phyloP scores from a whole-genome alignment of 92 coral and sea anemone genomes.

The Umimayanthus kanabou region DNA sequence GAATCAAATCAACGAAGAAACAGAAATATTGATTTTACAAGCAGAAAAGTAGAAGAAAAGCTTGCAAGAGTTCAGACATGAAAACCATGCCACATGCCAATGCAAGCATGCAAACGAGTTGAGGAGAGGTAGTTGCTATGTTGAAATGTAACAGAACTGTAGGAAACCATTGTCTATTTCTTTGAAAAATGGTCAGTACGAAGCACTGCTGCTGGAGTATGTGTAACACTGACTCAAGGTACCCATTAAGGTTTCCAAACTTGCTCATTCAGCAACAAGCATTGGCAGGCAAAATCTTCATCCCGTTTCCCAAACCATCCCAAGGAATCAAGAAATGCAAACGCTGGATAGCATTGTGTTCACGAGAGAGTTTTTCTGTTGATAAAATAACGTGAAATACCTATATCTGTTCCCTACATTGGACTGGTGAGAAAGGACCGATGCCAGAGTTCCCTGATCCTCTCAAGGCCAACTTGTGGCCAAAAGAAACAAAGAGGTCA shows the following conservation, averaged over 20 bases:
- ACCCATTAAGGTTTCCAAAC: no score
- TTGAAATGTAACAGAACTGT: background rate
- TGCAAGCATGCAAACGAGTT: no score
- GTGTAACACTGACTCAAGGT: constrained; percentile 56
- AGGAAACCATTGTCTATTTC: background rate
- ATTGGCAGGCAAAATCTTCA: constrained; percentile 54
- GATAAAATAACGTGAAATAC: constrained; percentile 50
- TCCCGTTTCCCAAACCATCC: constrained; percentile 65
- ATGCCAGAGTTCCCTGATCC: constrained; percentile 55
- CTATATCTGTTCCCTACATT: constrained; percentile 65
- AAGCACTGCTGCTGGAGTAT: constrained; percentile 59
- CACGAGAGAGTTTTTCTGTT: constrained; percentile 40
- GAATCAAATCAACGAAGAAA: background rate
- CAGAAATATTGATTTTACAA: background rate
- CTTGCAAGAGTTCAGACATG: no score
- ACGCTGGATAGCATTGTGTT: constrained; percentile 60
- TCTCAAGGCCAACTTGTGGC: constrained; percentile 55
- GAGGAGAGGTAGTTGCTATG: no score
- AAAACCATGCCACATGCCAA: no score
- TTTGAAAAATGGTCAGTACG: constrained; percentile 53
- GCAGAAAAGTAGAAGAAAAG: no score
- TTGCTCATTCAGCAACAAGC: constrained; percentile 48
- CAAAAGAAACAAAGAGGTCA: constrained; percentile 34
- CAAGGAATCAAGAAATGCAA: constrained; percentile 54
- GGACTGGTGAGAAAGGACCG: constrained; percentile 62